phyloP scores from a whole-genome alignment of 1,140 invertebrate genomes.

The Aphelenchoides avenae region DNA sequence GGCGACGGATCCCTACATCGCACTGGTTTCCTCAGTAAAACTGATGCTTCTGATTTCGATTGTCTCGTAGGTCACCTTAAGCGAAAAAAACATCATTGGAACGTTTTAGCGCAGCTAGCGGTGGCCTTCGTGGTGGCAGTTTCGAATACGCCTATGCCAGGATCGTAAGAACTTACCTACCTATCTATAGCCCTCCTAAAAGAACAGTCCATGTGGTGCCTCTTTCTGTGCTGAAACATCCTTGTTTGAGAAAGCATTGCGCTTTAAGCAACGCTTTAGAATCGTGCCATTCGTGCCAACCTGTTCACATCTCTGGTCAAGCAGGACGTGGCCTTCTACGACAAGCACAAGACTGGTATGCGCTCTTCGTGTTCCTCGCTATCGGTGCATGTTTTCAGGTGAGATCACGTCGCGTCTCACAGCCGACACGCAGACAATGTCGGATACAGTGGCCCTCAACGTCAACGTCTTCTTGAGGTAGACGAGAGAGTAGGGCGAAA shows the following conservation, averaged over 20 bases:
- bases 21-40: slow-evolving; percentile 22
- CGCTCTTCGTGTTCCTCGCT: slow-evolving; percentile 3
- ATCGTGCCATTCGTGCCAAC: slow-evolving; percentile 30
- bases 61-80: slow-evolving; percentile 21
- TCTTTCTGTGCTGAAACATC: too few species aligned
- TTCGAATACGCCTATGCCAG: slow-evolving; percentile 39
- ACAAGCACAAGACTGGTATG: slow-evolving; percentile 26
- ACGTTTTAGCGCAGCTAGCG: slow-evolving; percentile 23
- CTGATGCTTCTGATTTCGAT: slow-evolving; percentile 36
- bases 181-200: too few species aligned
- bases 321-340: slow-evolving; percentile 39
- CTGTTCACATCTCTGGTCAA: slow-evolving; percentile 35
- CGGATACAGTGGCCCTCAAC: slow-evolving; percentile 52
- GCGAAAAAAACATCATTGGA: not conserved
- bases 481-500: not conserved
- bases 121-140: slow-evolving; percentile 38
- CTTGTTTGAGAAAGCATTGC: too few species aligned
- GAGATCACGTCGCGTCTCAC: slow-evolving; percentile 53
- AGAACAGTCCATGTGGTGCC: too few species aligned
- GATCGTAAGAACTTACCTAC: too few species aligned
- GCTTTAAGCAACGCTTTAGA: too few species aligned
- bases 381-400: slow-evolving; percentile 19
- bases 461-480: slow-evolving; percentile 49
- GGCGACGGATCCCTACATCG: slow-evolving; percentile 19
- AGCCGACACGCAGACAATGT: slow-evolving; percentile 57